These are phyloP conservation scores for Saguinus imperator DNA, from an alignment of 2,113 vertebrate species.

Conservation along the genomic window DNA sequence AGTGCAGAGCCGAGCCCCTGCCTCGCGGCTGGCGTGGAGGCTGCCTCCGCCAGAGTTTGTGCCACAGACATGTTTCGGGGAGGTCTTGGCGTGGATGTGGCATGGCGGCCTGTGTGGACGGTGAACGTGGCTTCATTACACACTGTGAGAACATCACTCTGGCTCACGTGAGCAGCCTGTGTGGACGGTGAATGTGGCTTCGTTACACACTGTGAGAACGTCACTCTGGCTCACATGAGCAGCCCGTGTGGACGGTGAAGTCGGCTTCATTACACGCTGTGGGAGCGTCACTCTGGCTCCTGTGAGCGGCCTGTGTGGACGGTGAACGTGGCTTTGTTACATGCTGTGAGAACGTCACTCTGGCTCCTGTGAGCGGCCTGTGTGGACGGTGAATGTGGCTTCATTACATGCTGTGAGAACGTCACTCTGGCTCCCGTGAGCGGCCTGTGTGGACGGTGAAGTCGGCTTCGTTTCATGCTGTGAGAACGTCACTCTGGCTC, in stretches of 20 bases:
- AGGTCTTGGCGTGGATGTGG: too few species aligned
- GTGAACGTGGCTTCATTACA: background rate
- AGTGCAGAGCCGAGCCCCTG: background rate
- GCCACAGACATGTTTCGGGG: background rate
- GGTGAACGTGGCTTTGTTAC: too few species aligned
- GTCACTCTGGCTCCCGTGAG: background rate
- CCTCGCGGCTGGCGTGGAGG: background rate
- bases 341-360: too few species aligned
- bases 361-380: background rate
- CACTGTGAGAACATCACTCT: background rate
- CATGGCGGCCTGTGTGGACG: background rate
- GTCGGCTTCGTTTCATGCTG: too few species aligned
- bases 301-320: fast-evolving
- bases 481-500: too few species aligned
- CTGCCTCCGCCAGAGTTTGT: background rate
- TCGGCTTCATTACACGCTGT: fast-evolving
- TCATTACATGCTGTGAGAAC: too few species aligned
- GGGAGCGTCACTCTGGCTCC: too few species aligned
- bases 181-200: fast-evolving
- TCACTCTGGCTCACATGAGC: background rate
- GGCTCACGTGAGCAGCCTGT: fast-evolving
- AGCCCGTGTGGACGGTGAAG: background rate
- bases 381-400: too few species aligned
- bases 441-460: too few species aligned
- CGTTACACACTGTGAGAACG: background rate